Evolutionary conservation across 2,888 invertebrate genomes (phyloP), one percentile per base, ranked within the genome.

Genomic region (Drosophila greeni): DNA sequence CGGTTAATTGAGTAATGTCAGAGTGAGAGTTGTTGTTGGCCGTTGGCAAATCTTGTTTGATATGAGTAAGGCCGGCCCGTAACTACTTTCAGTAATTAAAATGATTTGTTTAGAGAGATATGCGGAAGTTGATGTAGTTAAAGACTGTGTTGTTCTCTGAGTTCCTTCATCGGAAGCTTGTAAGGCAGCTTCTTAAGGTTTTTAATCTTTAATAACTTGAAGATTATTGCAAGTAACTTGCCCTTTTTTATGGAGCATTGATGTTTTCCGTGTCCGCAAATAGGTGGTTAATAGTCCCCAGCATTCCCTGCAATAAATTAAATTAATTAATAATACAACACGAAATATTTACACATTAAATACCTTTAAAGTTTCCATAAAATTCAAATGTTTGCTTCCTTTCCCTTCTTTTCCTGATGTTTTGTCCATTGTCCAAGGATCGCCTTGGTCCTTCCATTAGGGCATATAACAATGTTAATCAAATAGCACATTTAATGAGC

Each of bases 401-500:
- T 16, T 51, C 11, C 14, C 14, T 23, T 14, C 12, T 51, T 16
- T 51, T 7, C 18, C 14, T 29, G 11, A 36, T 23, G n/a, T 16
- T n/a, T 34, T 18, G 5, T 26, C 29, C n/a, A 23, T 31, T 20
- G 34, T 20, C 18, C 6, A 52, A 51, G 24, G 26, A 14, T 53
- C 9, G 23, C 23, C 12, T 45, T 59, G 37, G 45, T 59, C 12
- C 24, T 42, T 62, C 23, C 29, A 40, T 51, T 64, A 42, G 34
- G 11, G 23, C 40, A 12, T n/a, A 23, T 9, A 24, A 51, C 40
- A 62, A 24, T 64, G 65, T 31, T 52, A 62, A 62, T 62, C 65
- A 62, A 64, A 62, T 62, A 36, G 34, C 26, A 42, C 65, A 62
- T 64, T 64, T 64, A 42, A 62, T 64, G 52, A 31, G 65, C 61